Percentiles rank a stretch among this genome's conserved stretches.
phyloP scores from a whole-genome alignment of 92 coral and sea anemone species.

The Plumapathes pennacea region DNA sequence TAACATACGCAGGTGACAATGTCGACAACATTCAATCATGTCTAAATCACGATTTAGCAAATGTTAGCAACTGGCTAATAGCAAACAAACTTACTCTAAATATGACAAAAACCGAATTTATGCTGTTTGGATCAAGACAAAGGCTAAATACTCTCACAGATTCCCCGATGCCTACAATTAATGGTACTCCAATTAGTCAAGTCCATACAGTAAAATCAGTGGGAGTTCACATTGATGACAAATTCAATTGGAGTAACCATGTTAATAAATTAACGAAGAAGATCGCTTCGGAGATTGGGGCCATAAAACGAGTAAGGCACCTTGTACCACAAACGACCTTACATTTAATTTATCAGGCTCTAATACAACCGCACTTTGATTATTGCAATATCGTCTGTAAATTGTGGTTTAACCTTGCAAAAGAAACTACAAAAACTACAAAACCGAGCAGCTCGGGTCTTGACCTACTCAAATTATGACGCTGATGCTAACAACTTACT shows the following conservation, averaged over 20 bases:
- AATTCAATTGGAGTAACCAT: too few relatives aligned
- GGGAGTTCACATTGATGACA: too few relatives aligned
- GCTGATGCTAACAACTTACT: constrained; percentile 19
- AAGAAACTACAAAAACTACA: constrained; percentile 10
- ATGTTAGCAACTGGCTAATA: background rate
- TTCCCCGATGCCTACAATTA: too few relatives aligned
- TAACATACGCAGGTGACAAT: background rate
- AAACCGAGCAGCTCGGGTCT: constrained; percentile 3
- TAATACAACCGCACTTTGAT: background rate
- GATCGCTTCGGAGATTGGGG: too few relatives aligned
- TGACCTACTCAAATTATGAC: constrained; percentile 17
- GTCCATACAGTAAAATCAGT: too few relatives aligned
- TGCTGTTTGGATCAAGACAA: constrained; percentile 15
- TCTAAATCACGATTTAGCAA: constrained; percentile 3
- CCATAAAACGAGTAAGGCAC: too few relatives aligned
- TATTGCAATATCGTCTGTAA: background rate
- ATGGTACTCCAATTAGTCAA: too few relatives aligned
- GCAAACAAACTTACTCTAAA: constrained; percentile 8
- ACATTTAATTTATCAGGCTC: too few relatives aligned
- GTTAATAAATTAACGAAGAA: too few relatives aligned
- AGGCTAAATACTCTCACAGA: too few relatives aligned
- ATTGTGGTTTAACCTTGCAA: constrained; percentile 7
- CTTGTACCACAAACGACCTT: too few relatives aligned
- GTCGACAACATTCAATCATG: constrained; percentile 2
- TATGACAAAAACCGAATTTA: background rate